Base-by-base conservation (phyloP, 2,797 vertebrate genomes). In the Eremophila alpestris region DNA sequence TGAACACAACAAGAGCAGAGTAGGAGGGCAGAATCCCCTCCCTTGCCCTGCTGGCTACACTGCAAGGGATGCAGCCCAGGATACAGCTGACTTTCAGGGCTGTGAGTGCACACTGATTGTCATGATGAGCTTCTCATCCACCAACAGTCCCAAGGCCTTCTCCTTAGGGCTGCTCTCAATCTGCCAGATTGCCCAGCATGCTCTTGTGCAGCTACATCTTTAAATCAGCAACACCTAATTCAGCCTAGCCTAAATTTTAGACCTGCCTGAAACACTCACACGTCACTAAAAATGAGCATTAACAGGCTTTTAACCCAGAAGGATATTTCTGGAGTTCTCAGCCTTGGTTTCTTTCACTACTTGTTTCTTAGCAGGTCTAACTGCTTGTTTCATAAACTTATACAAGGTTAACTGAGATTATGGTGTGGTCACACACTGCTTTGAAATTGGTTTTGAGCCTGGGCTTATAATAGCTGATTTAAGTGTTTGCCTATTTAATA, bases 31-130 rank as follows among this genome's bases (percentile, higher is more conserved):
- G 20, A 45, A 65, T 41, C 13, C 12, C 26, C 26, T 71, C 45
- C 21, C 45, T 64, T 4, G 4, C 30, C 29, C 58, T 58, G 24
- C 15, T 40, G 64, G 10, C 14, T 56, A 34, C 0, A 0, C 29
- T 51, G 51, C 21, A 41, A 41, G 65, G 30, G 45, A 23, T 77
- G 52, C 26, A 64, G n/a, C 10, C 51, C 58, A 40, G 24, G 21
- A 23, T 27, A 14, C 7, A 51, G 2, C 0, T 51, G 12, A 1
- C 6, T 52, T 30, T 83, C 45, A 7, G 21, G 15, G 45, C 38
- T 52, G 5, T 9, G 11, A 34, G 8, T 10, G 38, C 15, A 23
- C 22, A 17, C 5, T 58, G 29, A 13, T 23, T 13, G 18, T 58
- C 15, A 7, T 10, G 17, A 15, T 46, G 34, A 32, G 16, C 5